Conservation (phyloP, 1,140 invertebrate genomes). For the Caenorhabditis remanei region DNA sequence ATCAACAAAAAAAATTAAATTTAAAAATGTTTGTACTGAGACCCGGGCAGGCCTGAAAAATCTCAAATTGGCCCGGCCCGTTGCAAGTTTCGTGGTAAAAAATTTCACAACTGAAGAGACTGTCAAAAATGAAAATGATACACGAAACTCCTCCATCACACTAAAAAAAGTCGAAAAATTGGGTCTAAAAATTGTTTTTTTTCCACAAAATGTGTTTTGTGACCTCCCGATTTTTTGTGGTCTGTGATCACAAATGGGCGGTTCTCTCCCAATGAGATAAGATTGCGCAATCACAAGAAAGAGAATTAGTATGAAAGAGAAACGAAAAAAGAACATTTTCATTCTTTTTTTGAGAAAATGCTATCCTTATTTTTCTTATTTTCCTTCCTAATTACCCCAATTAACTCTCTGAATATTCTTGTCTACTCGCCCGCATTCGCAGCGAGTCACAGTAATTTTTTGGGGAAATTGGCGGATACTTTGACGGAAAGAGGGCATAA, state of each 20-base stretch:
- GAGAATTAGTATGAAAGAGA: slow-evolving; percentile 8
- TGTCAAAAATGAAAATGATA: too few relatives aligned
- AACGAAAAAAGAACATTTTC: neutral
- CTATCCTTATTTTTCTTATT: neutral
- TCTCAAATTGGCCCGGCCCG: too few relatives aligned
- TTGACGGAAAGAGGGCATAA: slow-evolving; percentile 79
- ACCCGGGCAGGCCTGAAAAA: too few relatives aligned
- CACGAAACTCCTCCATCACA: too few relatives aligned
- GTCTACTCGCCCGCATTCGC: slow-evolving; percentile 55
- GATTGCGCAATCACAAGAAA: neutral
- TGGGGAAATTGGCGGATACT: slow-evolving; percentile 56
- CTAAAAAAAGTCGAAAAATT: too few relatives aligned
- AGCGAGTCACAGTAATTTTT: slow-evolving; percentile 56
- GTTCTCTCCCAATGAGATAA: neutral
- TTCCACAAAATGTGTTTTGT: neutral
- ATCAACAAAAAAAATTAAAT: too few relatives aligned
- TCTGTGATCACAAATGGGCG: slow-evolving; percentile 5
- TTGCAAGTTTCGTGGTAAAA: too few relatives aligned
- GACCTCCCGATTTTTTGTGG: neutral
- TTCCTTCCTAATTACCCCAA: neutral
- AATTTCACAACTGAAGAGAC: too few relatives aligned
- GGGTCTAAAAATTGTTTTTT: too few relatives aligned
- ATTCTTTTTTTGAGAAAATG: neutral
- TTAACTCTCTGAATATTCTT: slow-evolving; percentile 24
- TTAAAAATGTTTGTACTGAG: too few relatives aligned